Evolutionary conservation across 2,888 invertebrate species (phyloP).

Genomic region (Drosophila phalerata): DNA sequence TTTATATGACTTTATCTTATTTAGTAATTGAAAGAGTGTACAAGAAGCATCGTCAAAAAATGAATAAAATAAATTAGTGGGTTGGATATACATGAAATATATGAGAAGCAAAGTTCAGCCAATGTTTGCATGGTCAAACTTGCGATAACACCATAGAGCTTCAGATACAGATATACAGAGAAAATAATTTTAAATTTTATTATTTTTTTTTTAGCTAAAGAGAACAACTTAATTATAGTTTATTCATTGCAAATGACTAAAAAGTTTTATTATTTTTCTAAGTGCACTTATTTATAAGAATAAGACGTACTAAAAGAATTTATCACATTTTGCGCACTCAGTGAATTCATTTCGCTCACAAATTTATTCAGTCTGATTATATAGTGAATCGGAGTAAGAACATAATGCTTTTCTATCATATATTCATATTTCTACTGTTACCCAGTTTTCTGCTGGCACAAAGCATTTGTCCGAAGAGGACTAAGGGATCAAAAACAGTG

Average conservation of each 20-base stretch:
- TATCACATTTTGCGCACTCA: constrained; percentile 2
- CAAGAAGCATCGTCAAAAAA: not conserved
- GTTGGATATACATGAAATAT: constrained; percentile 11
- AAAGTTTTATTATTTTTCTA: not conserved
- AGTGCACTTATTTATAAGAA: constrained; percentile 21
- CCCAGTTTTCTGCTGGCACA: constrained; percentile 22
- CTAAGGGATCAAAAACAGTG: not conserved
- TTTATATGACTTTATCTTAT: not conserved
- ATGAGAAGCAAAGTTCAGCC: constrained; percentile 34
- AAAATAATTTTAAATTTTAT: not conserved
- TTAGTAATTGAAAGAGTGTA: not conserved
- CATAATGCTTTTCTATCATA: constrained; percentile 41
- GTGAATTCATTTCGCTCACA: constrained; percentile 4
- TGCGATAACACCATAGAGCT: constrained; percentile 31
- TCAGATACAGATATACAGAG: constrained; percentile 11
- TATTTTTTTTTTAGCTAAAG: not conserved
- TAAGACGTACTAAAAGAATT: not conserved
- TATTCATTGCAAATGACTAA: not conserved
- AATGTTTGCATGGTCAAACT: constrained; percentile 24
- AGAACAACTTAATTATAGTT: not conserved
- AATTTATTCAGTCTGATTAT: constrained; percentile 39
- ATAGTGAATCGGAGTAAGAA: constrained; percentile 16
- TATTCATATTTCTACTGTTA: constrained; percentile 43
- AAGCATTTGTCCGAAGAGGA: not conserved
- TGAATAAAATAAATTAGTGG: not conserved